A percentile compares a stretch with the other conserved stretches of the same genome.
Conservation (phyloP, 2,888 invertebrate species). For the Dynastes maya region DNA sequence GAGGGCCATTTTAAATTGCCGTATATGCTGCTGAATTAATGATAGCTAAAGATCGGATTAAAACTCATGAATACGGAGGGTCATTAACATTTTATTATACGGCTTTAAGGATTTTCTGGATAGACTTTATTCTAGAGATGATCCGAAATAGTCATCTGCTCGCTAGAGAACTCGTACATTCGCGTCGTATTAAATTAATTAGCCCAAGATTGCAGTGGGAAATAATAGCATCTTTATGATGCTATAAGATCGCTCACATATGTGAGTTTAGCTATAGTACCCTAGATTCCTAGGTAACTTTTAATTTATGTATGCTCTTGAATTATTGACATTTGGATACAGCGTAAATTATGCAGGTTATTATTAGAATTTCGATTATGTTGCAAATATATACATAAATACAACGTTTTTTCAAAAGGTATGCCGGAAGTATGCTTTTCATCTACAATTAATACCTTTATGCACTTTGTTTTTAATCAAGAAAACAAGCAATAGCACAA, state of each 20-base stretch:
- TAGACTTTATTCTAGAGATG: slow-evolving; percentile 49
- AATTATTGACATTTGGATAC: neutral
- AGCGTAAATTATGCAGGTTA: too few species aligned
- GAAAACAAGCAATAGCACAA: too few species aligned
- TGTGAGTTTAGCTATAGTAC: slow-evolving; percentile 10
- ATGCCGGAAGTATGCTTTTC: too few species aligned
- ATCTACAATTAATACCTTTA: too few species aligned
- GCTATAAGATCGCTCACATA: slow-evolving; percentile 12
- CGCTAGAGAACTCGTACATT: neutral
- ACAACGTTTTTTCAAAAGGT: too few species aligned
- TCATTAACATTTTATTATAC: slow-evolving; percentile 63
- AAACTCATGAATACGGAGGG: slow-evolving; percentile 60
- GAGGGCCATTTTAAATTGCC: slow-evolving; percentile 56
- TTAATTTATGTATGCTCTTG: neutral
- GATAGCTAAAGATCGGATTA: slow-evolving; percentile 60
- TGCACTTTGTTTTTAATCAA: too few species aligned
- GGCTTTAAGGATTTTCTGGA: slow-evolving; percentile 61
- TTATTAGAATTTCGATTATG: too few species aligned
- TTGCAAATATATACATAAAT: too few species aligned
- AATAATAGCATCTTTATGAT: slow-evolving; percentile 34
- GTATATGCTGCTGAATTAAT: slow-evolving; percentile 60
- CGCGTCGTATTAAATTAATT: slow-evolving; percentile 46
- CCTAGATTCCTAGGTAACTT: neutral
- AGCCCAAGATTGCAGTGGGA: slow-evolving; percentile 31
- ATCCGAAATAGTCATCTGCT: slow-evolving; percentile 36